A percentile compares a stretch with the other conserved stretches of the same genome.
Evolutionary conservation across 2,888 invertebrate genomes (phyloP).

Genomic region (Cerceris ruficornis): DNA sequence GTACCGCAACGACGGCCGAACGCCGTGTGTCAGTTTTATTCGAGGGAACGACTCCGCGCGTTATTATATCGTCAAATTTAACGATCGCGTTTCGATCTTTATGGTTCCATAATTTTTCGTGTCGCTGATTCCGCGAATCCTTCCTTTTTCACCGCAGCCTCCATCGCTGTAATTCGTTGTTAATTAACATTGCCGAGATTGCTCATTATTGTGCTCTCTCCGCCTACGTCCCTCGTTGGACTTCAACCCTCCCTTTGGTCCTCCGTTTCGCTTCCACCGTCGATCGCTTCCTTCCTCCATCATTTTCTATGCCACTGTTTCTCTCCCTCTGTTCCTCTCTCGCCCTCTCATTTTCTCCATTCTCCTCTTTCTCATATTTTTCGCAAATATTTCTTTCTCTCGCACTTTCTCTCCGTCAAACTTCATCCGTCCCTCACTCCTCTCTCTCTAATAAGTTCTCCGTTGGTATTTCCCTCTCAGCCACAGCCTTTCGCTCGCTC

Average conservation of each 20-base stretch:
- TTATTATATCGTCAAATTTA: slow-evolving; percentile 38
- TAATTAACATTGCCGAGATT: slow-evolving; percentile 59
- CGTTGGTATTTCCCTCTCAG: too few relatives aligned
- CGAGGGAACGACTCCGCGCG: neutral
- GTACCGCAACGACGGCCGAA: neutral
- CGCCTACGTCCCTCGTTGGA: slow-evolving; percentile 1
- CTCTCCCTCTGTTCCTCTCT: too few relatives aligned
- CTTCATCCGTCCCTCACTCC: neutral
- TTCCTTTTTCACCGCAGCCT: neutral
- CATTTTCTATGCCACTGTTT: neutral
- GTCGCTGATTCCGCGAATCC: slow-evolving; percentile 14
- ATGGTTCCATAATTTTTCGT: slow-evolving; percentile 39
- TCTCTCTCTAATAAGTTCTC: neutral
- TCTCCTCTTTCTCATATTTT: too few relatives aligned
- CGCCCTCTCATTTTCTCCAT: too few relatives aligned
- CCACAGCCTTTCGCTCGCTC: too few relatives aligned
- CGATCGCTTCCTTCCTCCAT: neutral
- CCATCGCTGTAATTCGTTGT: slow-evolving; percentile 51
- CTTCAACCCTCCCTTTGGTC: neutral
- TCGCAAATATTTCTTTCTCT: neutral
- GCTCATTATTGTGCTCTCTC: slow-evolving; percentile 30
- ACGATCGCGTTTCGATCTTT: slow-evolving; percentile 35
- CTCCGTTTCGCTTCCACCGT: neutral
- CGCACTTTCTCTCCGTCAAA: neutral
- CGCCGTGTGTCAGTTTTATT: neutral